Evolutionary conservation across 1,140 invertebrate species (phyloP).

Genomic region (Atta texana): DNA sequence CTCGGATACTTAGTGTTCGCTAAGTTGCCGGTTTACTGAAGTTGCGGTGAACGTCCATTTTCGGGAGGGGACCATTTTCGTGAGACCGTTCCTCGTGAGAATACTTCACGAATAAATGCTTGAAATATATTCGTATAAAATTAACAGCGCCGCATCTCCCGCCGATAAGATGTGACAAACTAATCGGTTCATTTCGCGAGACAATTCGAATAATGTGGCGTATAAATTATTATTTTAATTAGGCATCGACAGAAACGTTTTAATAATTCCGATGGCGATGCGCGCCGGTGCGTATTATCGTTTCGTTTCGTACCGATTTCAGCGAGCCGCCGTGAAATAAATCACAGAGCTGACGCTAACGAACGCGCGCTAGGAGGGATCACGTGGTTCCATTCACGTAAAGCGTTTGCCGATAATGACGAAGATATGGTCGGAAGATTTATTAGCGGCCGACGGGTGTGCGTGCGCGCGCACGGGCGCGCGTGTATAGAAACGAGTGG

Average conservation of each 20-base stretch:
- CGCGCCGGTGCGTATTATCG: conserved; percentile 55
- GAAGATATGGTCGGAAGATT: conserved; percentile 79
- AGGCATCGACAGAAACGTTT: conserved; percentile 53
- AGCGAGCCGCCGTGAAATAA: conserved; percentile 67
- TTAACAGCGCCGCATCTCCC: neutral
- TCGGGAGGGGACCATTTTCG: neutral
- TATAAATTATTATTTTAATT: conserved; percentile 58
- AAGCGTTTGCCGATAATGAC: conserved; percentile 74
- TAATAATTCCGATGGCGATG: conserved; percentile 49
- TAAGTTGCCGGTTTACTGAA: conserved; percentile 47
- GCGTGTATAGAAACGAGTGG: conserved; percentile 78
- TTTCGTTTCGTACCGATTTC: conserved; percentile 55
- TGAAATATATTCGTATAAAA: neutral
- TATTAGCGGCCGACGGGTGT: conserved; percentile 74
- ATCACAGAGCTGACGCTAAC: conserved; percentile 66
- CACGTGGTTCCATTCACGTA: conserved; percentile 72
- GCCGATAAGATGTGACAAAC: conserved; percentile 18
- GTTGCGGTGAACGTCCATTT: conserved; percentile 18
- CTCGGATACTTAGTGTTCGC: conserved; percentile 41
- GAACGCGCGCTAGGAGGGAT: conserved; percentile 59
- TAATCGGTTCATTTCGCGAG: conserved; percentile 40
- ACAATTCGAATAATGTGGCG: conserved; percentile 34
- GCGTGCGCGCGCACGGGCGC: conserved; percentile 29
- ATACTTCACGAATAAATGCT: neutral
- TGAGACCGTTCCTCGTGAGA: neutral